phyloP scores from a whole-genome alignment of 2,113 vertebrate genomes.

The Xenopus borealis region DNA sequence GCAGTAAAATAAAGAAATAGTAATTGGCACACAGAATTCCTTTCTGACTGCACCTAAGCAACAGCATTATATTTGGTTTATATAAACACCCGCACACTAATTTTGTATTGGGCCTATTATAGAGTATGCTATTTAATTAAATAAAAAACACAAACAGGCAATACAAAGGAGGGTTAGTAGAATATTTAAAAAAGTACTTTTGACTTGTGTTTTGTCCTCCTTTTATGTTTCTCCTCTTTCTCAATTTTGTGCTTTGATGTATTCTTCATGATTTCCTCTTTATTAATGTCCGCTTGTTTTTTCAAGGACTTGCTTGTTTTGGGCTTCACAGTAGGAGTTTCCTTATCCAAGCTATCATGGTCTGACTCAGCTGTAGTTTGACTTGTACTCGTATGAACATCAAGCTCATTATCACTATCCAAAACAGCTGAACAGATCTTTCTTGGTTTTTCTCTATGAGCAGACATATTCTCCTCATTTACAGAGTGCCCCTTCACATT shows the following conservation, averaged over 20 bases:
- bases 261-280: constrained; percentile 55
- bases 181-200: constrained; percentile 52
- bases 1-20: too few species aligned
- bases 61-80: too few species aligned
- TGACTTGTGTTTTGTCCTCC: constrained; percentile 52
- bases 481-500: constrained; percentile 48
- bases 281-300: neutral
- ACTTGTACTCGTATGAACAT: constrained; percentile 34
- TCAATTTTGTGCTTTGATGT: constrained; percentile 61
- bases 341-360: constrained; percentile 15
- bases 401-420: constrained; percentile 59
- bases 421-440: constrained; percentile 49
- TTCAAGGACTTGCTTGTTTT: constrained; percentile 44
- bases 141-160: too few species aligned
- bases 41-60: too few species aligned
- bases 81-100: too few species aligned
- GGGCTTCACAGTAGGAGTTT: constrained; percentile 28
- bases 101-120: too few species aligned
- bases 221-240: constrained; percentile 64
- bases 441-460: constrained; percentile 48
- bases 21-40: too few species aligned
- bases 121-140: too few species aligned
- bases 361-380: neutral
- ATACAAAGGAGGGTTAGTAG: too few species aligned
- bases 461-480: constrained; percentile 36